Conservation (phyloP, 2,888 invertebrate species). For the Xestia xanthographa region DNA sequence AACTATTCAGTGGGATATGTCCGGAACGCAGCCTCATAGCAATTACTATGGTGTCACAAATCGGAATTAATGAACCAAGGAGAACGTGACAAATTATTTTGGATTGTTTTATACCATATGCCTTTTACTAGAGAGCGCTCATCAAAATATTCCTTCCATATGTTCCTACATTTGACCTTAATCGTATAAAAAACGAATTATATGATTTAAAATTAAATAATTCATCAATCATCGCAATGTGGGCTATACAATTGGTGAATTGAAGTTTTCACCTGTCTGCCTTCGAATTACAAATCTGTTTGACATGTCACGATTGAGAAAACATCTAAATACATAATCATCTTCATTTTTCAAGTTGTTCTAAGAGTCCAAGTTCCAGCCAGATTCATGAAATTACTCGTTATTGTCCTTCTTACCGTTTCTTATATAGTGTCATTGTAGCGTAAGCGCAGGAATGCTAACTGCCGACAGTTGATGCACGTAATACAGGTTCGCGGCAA, state of each 20-base stretch:
- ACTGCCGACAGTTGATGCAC: constrained; percentile 52
- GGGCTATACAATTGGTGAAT: not conserved
- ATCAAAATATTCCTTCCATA: too few species aligned
- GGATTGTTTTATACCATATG: too few species aligned
- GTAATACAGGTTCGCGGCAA: constrained; percentile 56
- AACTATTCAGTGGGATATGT: too few species aligned
- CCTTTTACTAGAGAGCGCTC: too few species aligned
- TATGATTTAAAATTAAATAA: not conserved
- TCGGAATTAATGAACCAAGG: too few species aligned
- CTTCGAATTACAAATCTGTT: not conserved
- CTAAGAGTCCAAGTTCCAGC: not conserved
- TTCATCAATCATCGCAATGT: not conserved
- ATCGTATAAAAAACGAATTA: too few species aligned
- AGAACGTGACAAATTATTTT: too few species aligned
- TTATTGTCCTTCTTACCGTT: constrained; percentile 21
- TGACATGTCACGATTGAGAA: not conserved
- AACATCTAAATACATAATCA: not conserved
- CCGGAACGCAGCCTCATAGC: too few species aligned
- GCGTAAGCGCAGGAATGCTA: constrained; percentile 51
- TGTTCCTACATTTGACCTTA: too few species aligned
- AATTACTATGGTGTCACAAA: too few species aligned
- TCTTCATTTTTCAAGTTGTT: not conserved
- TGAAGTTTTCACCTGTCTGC: not conserved
- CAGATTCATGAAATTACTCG: not conserved
- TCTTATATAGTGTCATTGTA: not conserved